Conservation (phyloP, 2,888 invertebrate species). For the Odontocolon sp. region DNA sequence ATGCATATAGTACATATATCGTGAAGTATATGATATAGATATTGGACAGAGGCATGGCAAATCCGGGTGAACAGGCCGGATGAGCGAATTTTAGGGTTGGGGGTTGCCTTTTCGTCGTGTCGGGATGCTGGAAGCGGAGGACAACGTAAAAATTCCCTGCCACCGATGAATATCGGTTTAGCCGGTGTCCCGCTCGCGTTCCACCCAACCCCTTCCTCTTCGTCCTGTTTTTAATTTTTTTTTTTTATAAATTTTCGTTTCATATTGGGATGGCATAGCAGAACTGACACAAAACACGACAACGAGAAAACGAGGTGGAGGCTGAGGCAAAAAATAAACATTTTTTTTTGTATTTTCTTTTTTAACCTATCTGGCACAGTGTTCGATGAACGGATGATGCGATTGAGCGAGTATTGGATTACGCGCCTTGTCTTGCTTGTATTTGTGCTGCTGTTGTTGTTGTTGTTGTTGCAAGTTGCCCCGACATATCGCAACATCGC, state of each 20-base stretch:
- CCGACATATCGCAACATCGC: conserved; percentile 51
- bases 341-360: background rate
- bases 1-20: background rate
- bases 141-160: conserved; percentile 50
- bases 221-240: background rate
- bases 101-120: conserved; percentile 27
- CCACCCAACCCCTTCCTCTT: conserved; percentile 24
- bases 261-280: background rate
- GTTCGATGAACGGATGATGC: conserved; percentile 4
- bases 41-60: background rate
- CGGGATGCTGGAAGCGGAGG: conserved; percentile 22
- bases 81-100: background rate
- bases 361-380: background rate
- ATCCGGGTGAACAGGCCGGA: conserved; percentile 22
- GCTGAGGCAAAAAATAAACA: background rate
- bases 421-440: conserved; percentile 9
- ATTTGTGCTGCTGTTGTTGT: no score
- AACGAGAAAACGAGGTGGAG: background rate
- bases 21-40: background rate
- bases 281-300: background rate
- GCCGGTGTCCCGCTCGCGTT: conserved; percentile 62
- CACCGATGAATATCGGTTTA: conserved; percentile 70
- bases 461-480: background rate
- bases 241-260: background rate
- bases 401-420: conserved; percentile 54